Conservation (phyloP, 2,113 vertebrate genomes). For the Brachypodius melanocephalos region DNA sequence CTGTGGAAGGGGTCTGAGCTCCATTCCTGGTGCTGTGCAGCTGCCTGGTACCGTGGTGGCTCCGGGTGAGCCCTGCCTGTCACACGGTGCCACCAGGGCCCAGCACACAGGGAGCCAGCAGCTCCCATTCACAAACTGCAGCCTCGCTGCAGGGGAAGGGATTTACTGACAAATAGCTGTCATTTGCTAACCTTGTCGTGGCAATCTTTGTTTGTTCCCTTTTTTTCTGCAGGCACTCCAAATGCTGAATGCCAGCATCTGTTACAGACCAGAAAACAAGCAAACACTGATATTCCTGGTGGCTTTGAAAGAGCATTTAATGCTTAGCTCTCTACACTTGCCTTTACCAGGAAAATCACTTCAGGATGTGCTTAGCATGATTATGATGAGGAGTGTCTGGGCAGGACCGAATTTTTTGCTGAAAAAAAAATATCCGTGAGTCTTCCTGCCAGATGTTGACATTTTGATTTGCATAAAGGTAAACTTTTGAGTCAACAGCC, state of each 20-base stretch:
- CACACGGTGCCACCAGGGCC: fast-evolving
- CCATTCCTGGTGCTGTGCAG: fast-evolving
- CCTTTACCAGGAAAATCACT: slow-evolving; percentile 48
- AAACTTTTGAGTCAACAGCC: background rate
- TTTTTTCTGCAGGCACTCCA: slow-evolving; percentile 28
- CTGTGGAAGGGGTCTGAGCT: background rate
- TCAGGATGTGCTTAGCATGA: slow-evolving; percentile 54
- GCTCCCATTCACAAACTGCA: background rate
- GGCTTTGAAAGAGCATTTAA: slow-evolving; percentile 63
- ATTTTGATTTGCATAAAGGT: slow-evolving; percentile 66
- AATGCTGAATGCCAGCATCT: slow-evolving; percentile 66
- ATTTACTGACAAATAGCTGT: slow-evolving; percentile 41
- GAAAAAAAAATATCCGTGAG: background rate
- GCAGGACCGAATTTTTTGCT: background rate
- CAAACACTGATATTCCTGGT: slow-evolving; percentile 65
- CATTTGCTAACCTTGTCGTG: slow-evolving; percentile 57
- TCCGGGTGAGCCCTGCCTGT: fast-evolving
- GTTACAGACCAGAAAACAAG: slow-evolving; percentile 38
- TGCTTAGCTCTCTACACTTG: slow-evolving; percentile 41
- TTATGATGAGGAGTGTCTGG: slow-evolving; percentile 12
- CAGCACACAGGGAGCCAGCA: background rate
- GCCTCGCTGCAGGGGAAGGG: background rate
- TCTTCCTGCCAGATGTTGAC: slow-evolving; percentile 58
- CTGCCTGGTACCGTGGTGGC: fast-evolving
- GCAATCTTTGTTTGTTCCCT: background rate